These are phyloP conservation scores for Agraylea sexmaculata DNA, from an alignment of 1,140 invertebrate species.

Conservation along the genomic window DNA sequence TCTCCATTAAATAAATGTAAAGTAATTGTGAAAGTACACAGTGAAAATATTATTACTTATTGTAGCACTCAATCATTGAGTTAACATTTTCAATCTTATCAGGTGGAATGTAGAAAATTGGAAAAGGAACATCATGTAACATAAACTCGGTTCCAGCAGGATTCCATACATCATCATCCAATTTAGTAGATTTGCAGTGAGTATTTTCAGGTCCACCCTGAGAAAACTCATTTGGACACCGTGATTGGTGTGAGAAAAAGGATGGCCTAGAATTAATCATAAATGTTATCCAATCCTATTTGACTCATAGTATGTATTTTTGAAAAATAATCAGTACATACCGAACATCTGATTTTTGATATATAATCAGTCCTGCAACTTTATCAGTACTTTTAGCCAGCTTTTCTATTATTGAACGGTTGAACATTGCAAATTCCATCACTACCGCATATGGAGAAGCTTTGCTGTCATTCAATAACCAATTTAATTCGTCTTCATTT, in stretches of 20 bases:
- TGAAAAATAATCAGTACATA: neutral
- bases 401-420: slow-evolving; percentile 35
- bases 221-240: slow-evolving; percentile 73
- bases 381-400: slow-evolving; percentile 35
- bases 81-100: slow-evolving; percentile 40
- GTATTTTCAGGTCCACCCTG: slow-evolving; percentile 33
- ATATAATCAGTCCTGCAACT: slow-evolving; percentile 34
- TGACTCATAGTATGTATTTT: neutral
- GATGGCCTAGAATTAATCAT: slow-evolving; percentile 25
- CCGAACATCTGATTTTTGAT: slow-evolving; percentile 2
- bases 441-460: slow-evolving; percentile 61
- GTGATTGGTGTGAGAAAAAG: slow-evolving; percentile 58
- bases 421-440: slow-evolving; percentile 51
- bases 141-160: slow-evolving; percentile 58
- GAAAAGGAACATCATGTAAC: slow-evolving; percentile 67
- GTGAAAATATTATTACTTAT: slow-evolving; percentile 25
- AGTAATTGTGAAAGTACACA: neutral
- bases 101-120: slow-evolving; percentile 64
- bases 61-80: slow-evolving; percentile 47
- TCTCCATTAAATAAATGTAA: neutral
- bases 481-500: slow-evolving; percentile 50
- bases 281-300: neutral
- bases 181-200: slow-evolving; percentile 29
- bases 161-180: slow-evolving; percentile 58
- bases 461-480: slow-evolving; percentile 53